Conservation (phyloP, 2,113 vertebrate genomes). For the Nothobranchius kuhntae region DNA sequence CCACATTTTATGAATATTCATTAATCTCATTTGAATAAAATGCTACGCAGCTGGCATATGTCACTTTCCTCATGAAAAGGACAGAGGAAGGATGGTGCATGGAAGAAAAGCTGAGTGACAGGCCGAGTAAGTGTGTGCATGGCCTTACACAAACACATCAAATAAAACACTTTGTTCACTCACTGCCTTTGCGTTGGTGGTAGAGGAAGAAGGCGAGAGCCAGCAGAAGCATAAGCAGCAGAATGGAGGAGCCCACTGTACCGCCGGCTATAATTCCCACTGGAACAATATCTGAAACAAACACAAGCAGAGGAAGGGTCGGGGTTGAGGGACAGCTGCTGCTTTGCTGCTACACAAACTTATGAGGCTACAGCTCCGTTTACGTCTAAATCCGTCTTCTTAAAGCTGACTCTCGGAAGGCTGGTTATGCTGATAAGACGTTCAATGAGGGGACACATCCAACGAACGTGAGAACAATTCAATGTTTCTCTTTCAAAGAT, state of each 20-base stretch:
- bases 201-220: slow-evolving; percentile 88
- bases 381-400: slow-evolving; percentile 45
- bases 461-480: slow-evolving; percentile 23
- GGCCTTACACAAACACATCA: slow-evolving; percentile 9
- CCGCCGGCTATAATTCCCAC: slow-evolving; percentile 88
- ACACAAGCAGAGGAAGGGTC: slow-evolving; percentile 37
- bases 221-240: slow-evolving; percentile 84
- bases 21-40: slow-evolving; percentile 64
- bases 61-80: slow-evolving; percentile 40
- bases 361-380: slow-evolving; percentile 14
- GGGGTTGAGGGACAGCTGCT: slow-evolving; percentile 55
- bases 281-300: slow-evolving; percentile 84
- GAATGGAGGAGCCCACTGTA: slow-evolving; percentile 85
- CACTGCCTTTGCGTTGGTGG: slow-evolving; percentile 94
- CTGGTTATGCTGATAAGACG: slow-evolving; percentile 49
- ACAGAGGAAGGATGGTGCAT: slow-evolving; percentile 64
- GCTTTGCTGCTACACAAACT: slow-evolving; percentile 40
- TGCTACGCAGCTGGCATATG: slow-evolving; percentile 41
- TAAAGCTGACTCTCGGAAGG: slow-evolving; percentile 37
- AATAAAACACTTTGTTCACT: slow-evolving; percentile 68
- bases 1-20: slow-evolving; percentile 69
- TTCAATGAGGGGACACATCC: slow-evolving; percentile 37
- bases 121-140: not conserved
- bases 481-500: slow-evolving; percentile 25
- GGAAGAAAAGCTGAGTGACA: slow-evolving; percentile 58